Percentiles rank a stretch among this genome's conserved stretches.
Conservation (phyloP, 2,797 vertebrate genomes). For the Oreochromis mossambicus region DNA sequence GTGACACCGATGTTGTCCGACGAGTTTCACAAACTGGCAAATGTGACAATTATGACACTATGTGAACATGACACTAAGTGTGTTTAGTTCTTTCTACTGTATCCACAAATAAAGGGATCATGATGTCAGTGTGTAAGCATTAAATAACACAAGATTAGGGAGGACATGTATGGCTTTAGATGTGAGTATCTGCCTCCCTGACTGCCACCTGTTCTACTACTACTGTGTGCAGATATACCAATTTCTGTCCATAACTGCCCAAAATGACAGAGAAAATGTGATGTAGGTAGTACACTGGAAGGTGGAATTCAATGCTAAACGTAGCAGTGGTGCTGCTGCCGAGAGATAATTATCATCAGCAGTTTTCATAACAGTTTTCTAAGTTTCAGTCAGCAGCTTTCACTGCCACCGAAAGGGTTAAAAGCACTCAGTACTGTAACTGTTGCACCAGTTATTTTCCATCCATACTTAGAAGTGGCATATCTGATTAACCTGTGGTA, state of each 20-base stretch:
- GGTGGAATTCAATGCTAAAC: neutral
- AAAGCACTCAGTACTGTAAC: neutral
- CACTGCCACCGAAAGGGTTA: neutral
- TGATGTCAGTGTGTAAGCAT: neutral
- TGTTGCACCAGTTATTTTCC: conserved; percentile 44
- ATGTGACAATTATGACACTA: neutral
- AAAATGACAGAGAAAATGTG: neutral
- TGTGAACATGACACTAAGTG: too few relatives aligned
- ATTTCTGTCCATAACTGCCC: neutral
- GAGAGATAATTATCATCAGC: neutral
- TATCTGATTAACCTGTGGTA: conserved; percentile 23
- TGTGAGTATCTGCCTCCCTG: neutral
- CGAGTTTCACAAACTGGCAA: neutral
- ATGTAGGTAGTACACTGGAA: neutral
- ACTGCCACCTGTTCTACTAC: neutral
- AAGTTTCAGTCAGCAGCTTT: neutral
- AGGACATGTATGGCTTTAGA: neutral
- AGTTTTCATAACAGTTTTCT: neutral
- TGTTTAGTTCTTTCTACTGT: neutral
- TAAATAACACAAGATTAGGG: neutral
- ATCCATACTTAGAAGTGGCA: conserved; percentile 2
- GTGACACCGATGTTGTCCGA: neutral
- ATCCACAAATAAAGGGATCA: neutral
- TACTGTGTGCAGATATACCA: neutral
- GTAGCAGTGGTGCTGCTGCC: neutral